A percentile compares a stretch with the other conserved stretches of the same genome.
These are phyloP conservation scores for Triops cancriformis DNA, from an alignment of 1,140 invertebrate genomes.

Conservation along the genomic window DNA sequence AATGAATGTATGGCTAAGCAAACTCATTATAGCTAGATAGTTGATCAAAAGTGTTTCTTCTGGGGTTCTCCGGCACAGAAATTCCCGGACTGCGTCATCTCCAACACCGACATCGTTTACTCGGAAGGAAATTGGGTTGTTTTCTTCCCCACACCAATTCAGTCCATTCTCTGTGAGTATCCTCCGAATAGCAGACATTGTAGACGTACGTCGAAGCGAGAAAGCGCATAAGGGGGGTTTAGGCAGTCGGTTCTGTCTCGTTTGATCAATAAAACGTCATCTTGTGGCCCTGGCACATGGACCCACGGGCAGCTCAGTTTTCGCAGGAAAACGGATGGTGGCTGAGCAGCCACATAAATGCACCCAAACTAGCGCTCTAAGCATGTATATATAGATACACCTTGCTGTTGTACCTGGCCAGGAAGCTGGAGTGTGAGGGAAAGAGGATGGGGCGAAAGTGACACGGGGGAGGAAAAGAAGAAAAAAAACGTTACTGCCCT, in stretches of 20 bases:
- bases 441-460: not conserved
- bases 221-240: not conserved
- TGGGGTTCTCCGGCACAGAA: too few relatives aligned
- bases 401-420: not conserved
- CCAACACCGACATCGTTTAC: not conserved
- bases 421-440: not conserved
- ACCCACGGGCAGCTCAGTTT: not conserved
- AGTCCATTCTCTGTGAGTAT: too few relatives aligned
- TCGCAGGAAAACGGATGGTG: not conserved
- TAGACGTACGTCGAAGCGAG: not conserved
- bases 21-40: too few relatives aligned
- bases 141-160: not conserved
- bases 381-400: not conserved
- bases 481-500: not conserved
- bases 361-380: not conserved
- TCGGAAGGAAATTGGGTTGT: not conserved
- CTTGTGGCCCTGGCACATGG: not conserved
- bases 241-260: not conserved
- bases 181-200: not conserved
- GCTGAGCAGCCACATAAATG: not conserved
- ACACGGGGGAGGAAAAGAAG: not conserved
- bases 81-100: not conserved
- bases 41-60: too few relatives aligned
- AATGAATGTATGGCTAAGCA: too few relatives aligned
- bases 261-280: slow-evolving; percentile 7